phyloP scores from a whole-genome alignment of 2,888 invertebrate genomes.

The Caenorhabditis sp. region DNA sequence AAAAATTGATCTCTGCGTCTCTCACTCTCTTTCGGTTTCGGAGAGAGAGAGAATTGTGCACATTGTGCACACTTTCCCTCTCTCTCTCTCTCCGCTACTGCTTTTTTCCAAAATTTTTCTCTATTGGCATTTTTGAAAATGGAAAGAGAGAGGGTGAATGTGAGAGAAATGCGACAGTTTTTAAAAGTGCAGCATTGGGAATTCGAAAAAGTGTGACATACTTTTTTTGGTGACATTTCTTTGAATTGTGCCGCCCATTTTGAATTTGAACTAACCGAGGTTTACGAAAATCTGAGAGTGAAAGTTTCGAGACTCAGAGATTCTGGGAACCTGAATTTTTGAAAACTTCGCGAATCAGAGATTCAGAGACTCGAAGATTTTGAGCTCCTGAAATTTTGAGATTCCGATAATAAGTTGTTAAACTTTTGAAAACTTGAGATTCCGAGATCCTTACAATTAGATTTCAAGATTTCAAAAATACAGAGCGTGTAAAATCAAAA shows the following conservation, averaged over 20 bases:
- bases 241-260: too few relatives aligned
- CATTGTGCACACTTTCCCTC: slow-evolving; percentile 10
- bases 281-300: background rate
- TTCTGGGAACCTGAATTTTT: background rate
- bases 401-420: too few relatives aligned
- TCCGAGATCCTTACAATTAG: too few relatives aligned
- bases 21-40: slow-evolving; percentile 15
- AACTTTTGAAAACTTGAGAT: too few relatives aligned
- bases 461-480: too few relatives aligned
- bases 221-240: background rate
- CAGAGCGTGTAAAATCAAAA: too few relatives aligned
- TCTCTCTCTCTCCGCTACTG: slow-evolving; percentile 5
- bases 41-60: slow-evolving; percentile 21
- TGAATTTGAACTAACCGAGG: too few relatives aligned
- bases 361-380: too few relatives aligned
- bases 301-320: background rate
- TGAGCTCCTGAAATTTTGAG: background rate
- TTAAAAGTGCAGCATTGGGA: slow-evolving; percentile 31
- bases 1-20: slow-evolving; percentile 15
- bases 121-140: slow-evolving; percentile 2
- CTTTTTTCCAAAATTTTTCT: background rate
- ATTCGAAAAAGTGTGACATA: background rate
- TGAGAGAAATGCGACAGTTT: background rate
- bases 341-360: too few relatives aligned
- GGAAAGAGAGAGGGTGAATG: background rate